Percentiles rank a stretch among this genome's conserved stretches.
Evolutionary conservation across 2,888 invertebrate species (phyloP).

Genomic region (Phyllotreta cruciferae): DNA sequence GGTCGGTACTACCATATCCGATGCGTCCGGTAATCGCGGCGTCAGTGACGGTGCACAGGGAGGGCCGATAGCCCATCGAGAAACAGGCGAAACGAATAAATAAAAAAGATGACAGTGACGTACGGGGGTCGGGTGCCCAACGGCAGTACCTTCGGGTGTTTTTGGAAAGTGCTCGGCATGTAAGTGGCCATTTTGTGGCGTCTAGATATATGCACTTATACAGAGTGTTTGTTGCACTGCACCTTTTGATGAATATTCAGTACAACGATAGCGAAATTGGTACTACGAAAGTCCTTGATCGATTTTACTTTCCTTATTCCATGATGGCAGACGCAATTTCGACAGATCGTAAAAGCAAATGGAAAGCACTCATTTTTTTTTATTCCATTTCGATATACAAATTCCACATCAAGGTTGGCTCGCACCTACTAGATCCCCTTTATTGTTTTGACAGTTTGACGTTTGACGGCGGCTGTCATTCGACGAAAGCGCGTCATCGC

Average conservation of each 20-base stretch:
- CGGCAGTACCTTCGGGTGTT: conserved; percentile 91
- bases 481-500: not conserved
- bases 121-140: conserved; percentile 91
- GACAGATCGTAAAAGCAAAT: too few species aligned
- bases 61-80: conserved; percentile 38
- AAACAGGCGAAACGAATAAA: not conserved
- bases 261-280: too few species aligned
- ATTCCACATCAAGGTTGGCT: too few species aligned
- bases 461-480: not conserved
- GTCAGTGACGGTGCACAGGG: conserved; percentile 40
- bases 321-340: too few species aligned
- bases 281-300: too few species aligned
- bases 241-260: too few species aligned
- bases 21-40: conserved; percentile 21
- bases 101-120: conserved; percentile 78
- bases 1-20: conserved; percentile 21
- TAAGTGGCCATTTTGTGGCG: conserved; percentile 44
- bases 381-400: too few species aligned
- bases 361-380: too few species aligned
- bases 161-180: conserved; percentile 73
- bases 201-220: too few species aligned
- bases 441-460: not conserved
- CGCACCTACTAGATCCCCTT: too few species aligned
- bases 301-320: too few species aligned
- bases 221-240: too few species aligned